Base-by-base conservation (phyloP, 2,797 vertebrate species). In the Agapornis canus region DNA sequence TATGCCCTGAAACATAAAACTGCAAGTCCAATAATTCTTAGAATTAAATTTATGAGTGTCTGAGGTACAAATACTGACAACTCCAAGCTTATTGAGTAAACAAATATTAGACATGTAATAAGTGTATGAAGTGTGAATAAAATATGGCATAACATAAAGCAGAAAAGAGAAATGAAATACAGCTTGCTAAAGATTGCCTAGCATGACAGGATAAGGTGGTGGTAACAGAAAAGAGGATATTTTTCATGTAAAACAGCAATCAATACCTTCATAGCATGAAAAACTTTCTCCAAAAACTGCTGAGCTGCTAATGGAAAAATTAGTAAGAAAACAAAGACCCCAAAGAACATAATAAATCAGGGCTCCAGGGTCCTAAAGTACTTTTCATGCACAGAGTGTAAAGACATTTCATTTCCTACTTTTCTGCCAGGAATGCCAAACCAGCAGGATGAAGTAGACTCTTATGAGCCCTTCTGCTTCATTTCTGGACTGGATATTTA, bases 221-320 rank as follows among this genome's bases (percentile, higher is more conserved):
- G 35, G 35, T 35, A 96, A 86, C 40, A 86, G 80, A 92, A 94
- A 68, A 84, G 29, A 76, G 54, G 49, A 39, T 86, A 89, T 88
- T 93, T 92, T 94, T 95, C 51, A 70, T 52, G 23, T 73, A 86
- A 90, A 92, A 14, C 1, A 1, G 37, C 63, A 81, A 72, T 86
- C 63, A 76, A 56, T 92, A 69, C 3, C 72, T 9, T 2, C 29
- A 51, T 60, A 84, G 65, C 21, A 73, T 51, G 17, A 60, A 35
- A 80, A 93, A 84, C 14, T 73, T 86, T 89, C 60, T 76, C 42
- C 56, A 90, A 80, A 93, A 84, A 83, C 64, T 82, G 56, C 63
- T 94, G 66, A 94, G 47, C 56, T 85, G 73, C 51, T 93, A 96
- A 95, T 89, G 32, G 59, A 90, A 93, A 96, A 96, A 93, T 86